Evolutionary conservation across 2,113 vertebrate genomes (phyloP).

Genomic region (Rhea americana): DNA sequence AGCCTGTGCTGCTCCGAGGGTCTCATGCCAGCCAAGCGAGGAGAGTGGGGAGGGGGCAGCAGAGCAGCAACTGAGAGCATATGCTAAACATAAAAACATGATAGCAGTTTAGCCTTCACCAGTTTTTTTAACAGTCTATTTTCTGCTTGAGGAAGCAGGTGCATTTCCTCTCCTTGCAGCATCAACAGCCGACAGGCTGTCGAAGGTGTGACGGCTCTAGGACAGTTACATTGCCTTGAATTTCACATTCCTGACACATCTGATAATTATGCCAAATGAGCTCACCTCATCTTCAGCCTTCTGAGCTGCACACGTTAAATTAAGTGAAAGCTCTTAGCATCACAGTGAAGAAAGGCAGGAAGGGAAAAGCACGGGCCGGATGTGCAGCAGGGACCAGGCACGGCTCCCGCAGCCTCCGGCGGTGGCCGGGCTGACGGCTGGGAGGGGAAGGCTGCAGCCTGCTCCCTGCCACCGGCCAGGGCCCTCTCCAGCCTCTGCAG

Average conservation of each 20-base stretch:
- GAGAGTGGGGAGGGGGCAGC: rapidly evolving
- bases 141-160: constrained; percentile 74
- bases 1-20: not conserved
- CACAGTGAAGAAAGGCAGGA: not conserved
- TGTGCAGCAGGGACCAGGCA: rapidly evolving
- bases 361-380: not conserved
- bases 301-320: constrained; percentile 37
- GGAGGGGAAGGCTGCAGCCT: not conserved
- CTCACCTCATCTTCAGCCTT: constrained; percentile 60
- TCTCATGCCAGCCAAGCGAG: rapidly evolving
- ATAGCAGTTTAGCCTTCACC: constrained; percentile 33
- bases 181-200: constrained; percentile 57
- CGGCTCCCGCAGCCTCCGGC: not conserved
- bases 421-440: not conserved
- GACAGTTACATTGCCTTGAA: constrained; percentile 51
- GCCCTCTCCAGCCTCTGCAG: not conserved
- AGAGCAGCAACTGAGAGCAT: not conserved
- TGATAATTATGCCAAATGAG: constrained; percentile 72
- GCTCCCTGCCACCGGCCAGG: not conserved
- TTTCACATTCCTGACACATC: constrained; percentile 71
- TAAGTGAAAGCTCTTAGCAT: constrained; percentile 9
- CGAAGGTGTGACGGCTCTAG: constrained; percentile 62
- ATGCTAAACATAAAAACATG: constrained; percentile 45
- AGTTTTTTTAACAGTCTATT: constrained; percentile 60
- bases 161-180: constrained; percentile 41